Evolutionary conservation across 2,888 invertebrate genomes (phyloP), one percentile per base, ranked within the genome.

Genomic region (Polydrusus tereticollis): DNA sequence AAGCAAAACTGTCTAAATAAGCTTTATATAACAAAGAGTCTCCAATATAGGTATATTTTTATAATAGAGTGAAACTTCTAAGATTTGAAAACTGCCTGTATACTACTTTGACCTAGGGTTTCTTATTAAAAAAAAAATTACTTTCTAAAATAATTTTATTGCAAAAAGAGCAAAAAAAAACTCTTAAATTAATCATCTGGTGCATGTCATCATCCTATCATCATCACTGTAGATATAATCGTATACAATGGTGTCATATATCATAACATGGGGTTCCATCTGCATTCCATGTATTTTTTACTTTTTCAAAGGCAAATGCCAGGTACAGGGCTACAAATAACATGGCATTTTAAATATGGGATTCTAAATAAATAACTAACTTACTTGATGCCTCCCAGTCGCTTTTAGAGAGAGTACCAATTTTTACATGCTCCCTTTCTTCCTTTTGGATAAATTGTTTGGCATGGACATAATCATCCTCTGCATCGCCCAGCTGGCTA

Each of bases 371-470:
- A 50, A 26, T 16, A 52, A 50, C 21, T 10, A 78, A 90, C 93
- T 91, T 87, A 96, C 96, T 93, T 76, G 93, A 91, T 73, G 94
- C 96, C 86, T 98, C 97, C 98, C 98, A 98, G 86, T 98, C 97
- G 47, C 93, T 90, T 79, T 90, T 89, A 10, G 96, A 95, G 79
- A 98, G 88, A 1, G 98, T 97, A 10, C 97, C 97, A 77, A 94
- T 86, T 65, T 83, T 83, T 18, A 82, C 80, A 71, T 83, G 84
- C n/a, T 85, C 84, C 76, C 50, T 70, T 0, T 69, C 72, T 47
- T 85, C 79, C 73, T 86, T 82, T 76, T 85, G 79, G 80, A 89
- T 85, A 82, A 88, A 90, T 57, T 88, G 86, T 72, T 89, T 87
- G 2, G 93, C 94, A 87, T 95, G 94, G 50, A 86, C 85, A 87